These are phyloP conservation scores for Pharmacophagus antenor DNA, from an alignment of 2,888 invertebrate species.

Conservation along the genomic window DNA sequence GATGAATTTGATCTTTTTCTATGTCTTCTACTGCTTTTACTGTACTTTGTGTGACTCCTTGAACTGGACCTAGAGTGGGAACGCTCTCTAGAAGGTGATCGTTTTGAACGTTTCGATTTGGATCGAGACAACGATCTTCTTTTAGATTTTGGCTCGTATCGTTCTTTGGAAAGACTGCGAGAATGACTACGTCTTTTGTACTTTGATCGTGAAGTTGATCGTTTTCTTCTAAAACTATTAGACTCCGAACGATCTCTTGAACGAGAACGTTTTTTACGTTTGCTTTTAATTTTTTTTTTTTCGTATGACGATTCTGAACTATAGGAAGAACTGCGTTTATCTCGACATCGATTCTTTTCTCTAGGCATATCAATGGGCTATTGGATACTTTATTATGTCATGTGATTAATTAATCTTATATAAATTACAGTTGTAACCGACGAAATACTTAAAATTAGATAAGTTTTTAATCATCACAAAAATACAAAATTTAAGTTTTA, in stretches of 20 bases:
- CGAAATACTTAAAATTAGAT: not conserved
- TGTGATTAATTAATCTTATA: too few relatives aligned
- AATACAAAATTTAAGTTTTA: too few relatives aligned
- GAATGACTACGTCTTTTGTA: conserved; percentile 63
- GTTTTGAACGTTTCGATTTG: conserved; percentile 49
- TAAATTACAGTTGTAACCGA: too few relatives aligned
- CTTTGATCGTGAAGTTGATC: conserved; percentile 60
- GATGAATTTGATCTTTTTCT: conserved; percentile 58
- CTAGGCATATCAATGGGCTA: conserved; percentile 54
- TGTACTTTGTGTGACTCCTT: conserved; percentile 55
- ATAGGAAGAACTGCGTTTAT: conserved; percentile 64
- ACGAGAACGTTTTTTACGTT: conserved; percentile 63
- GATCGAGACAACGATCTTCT: conserved; percentile 60
- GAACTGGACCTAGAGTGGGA: conserved; percentile 63
- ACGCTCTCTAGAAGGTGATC: conserved; percentile 46
- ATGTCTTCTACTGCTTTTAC: conserved; percentile 53
- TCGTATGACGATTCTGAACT: conserved; percentile 73
- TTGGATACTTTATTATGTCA: too few relatives aligned
- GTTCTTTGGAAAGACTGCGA: conserved; percentile 66
- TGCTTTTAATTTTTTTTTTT: conserved; percentile 64
- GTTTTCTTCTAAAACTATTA: conserved; percentile 55
- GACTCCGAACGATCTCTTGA: conserved; percentile 67
- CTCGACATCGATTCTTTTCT: conserved; percentile 68
- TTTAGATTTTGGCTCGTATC: conserved; percentile 62
- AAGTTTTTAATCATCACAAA: too few relatives aligned